These are phyloP conservation scores for Spinibarbus caldwelli DNA, from an alignment of 2,797 vertebrate genomes.

Conservation along the genomic window DNA sequence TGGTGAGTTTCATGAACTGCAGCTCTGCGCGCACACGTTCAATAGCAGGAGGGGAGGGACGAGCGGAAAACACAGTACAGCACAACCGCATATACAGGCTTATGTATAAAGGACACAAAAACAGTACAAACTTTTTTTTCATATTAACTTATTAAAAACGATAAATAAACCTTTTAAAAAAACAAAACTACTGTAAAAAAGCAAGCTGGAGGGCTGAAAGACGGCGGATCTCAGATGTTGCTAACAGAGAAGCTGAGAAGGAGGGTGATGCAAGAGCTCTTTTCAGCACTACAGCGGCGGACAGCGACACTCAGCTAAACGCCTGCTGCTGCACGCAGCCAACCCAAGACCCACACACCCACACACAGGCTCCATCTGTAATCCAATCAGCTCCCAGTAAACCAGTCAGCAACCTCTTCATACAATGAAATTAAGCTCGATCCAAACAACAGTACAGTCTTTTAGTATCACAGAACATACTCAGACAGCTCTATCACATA, in stretches of 20 bases:
- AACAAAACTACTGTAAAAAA: not conserved
- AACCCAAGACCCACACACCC: not conserved
- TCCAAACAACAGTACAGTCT: not conserved
- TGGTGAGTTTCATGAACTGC: conserved; percentile 41
- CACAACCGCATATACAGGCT: not conserved
- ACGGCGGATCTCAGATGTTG: conserved; percentile 43
- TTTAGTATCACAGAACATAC: not conserved
- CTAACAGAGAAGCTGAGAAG: conserved; percentile 39
- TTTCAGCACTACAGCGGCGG: conserved; percentile 80
- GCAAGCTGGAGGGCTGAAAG: not conserved
- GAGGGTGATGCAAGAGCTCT: conserved; percentile 39
- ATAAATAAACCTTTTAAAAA: no score
- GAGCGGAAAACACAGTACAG: not conserved
- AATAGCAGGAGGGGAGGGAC: not conserved
- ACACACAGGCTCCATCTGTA: not conserved
- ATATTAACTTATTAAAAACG: not conserved
- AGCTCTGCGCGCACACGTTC: not conserved
- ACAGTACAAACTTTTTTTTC: fast-evolving
- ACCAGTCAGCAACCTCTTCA: not conserved
- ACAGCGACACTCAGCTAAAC: conserved; percentile 79
- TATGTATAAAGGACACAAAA: not conserved
- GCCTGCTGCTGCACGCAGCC: conserved; percentile 64
- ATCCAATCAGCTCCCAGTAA: not conserved
- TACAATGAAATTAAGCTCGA: not conserved
- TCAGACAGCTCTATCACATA: not conserved